Evolutionary conservation across 2,797 vertebrate genomes (phyloP), one percentile per base, ranked within the genome.

Genomic region (Manis pentadactyla): DNA sequence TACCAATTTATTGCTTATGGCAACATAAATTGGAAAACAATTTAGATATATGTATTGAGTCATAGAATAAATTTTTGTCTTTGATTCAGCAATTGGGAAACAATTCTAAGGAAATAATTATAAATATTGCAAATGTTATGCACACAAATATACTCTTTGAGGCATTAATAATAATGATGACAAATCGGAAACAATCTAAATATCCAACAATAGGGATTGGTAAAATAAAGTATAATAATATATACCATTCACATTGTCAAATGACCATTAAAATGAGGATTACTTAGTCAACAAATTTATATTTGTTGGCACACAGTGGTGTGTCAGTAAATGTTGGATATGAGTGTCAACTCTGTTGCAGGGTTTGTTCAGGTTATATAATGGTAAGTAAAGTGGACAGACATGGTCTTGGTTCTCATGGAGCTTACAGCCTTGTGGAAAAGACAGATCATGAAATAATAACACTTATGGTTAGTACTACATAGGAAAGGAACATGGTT

Each of bases 21-120:
- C 10, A 89, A 46, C 66, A 51, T 51, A 89, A 92, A 42, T 27
- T 79, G 42, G 11, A 85, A 92, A 86, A 34, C 34, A 86, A 34
- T 74, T 66, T 71, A 69, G 34, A 86, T 90, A 37, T 81, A 25
- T 4, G 18, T 88, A 85, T 89, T 29, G 83, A 87, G 53, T 46
- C 8, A 9, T 75, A 87, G 69, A 95, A 82, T 71, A 68, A 53
- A 63, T 79, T 88, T 85, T 88, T 85, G 64, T 8, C 42, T 85
- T 93, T 84, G 42, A 96, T 68, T n/a, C 15, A 59, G 77, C 15
- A 93, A 25, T 71, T 89, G 74, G 63, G 51, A 73, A 96, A 46
- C 29, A 53, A 15, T 96, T 93, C 15, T 63, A 75, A 86, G 39
- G 64, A 95, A 95, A 49, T 55, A 82, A 55, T 77, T 73, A 3